These are phyloP conservation scores for Phasia obesa DNA, from an alignment of 2,888 invertebrate species.

Conservation along the genomic window DNA sequence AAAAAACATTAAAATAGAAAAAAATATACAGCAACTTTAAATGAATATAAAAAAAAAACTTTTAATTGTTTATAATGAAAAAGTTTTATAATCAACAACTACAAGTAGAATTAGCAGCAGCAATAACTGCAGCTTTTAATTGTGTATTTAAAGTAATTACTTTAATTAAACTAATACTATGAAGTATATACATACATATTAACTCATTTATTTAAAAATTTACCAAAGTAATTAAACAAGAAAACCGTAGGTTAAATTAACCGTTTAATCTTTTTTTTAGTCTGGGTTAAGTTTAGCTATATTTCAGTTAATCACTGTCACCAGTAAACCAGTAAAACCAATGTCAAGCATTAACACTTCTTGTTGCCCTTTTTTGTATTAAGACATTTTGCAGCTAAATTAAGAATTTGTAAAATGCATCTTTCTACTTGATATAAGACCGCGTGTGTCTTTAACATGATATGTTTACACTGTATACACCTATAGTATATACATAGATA, in stretches of 20 bases:
- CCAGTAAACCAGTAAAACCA: constrained; percentile 27
- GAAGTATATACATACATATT: not conserved
- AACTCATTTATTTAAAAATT: not conserved
- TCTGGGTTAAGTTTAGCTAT: not conserved
- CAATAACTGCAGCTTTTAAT: constrained; percentile 27
- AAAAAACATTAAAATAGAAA: not conserved
- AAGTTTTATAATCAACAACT: constrained; percentile 63
- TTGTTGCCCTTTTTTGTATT: not conserved
- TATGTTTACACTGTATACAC: not conserved
- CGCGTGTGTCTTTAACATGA: not conserved
- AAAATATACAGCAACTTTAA: constrained; percentile 35
- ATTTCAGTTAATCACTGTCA: constrained; percentile 21
- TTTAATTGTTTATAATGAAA: constrained; percentile 60
- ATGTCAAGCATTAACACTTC: constrained; percentile 31
- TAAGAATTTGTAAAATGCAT: constrained; percentile 22
- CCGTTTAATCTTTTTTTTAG: not conserved
- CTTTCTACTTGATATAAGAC: not conserved
- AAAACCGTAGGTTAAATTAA: constrained; percentile 17
- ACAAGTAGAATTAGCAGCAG: constrained; percentile 18
- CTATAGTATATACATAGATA: too few species aligned
- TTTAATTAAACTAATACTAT: constrained; percentile 57
- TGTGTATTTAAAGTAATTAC: constrained; percentile 54
- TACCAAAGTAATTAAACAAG: not conserved
- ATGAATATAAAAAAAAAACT: constrained; percentile 28
- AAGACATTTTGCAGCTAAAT: constrained; percentile 19